phyloP scores from a whole-genome alignment of 2,797 vertebrate species.

The Neopelma chrysocephalum region DNA sequence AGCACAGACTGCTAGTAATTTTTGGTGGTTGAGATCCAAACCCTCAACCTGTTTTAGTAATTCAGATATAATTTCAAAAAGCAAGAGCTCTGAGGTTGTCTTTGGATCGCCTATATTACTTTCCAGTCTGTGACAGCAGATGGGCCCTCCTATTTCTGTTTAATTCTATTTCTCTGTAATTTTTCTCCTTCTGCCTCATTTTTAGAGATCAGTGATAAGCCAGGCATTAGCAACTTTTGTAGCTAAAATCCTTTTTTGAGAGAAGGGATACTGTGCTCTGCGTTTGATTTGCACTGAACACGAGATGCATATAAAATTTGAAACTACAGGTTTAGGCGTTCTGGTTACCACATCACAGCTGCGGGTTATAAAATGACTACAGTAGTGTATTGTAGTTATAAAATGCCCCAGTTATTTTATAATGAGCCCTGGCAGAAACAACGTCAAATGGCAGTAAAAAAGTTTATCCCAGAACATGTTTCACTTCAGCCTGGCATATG shows the following conservation, averaged over 20 bases:
- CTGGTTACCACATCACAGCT: constrained; percentile 28
- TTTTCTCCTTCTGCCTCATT: neutral
- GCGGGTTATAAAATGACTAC: constrained; percentile 48
- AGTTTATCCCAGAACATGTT: constrained; percentile 21
- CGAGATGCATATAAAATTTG: neutral
- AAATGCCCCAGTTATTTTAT: constrained; percentile 62
- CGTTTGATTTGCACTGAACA: neutral
- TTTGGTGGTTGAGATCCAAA: neutral
- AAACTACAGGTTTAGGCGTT: constrained; percentile 1
- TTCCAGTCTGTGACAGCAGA: neutral
- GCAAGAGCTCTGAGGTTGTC: neutral
- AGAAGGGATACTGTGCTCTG: neutral
- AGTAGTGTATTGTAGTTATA: constrained; percentile 64
- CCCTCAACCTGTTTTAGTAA: neutral
- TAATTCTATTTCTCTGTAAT: neutral
- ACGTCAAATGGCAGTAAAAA: constrained; percentile 44
- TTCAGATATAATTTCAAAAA: neutral
- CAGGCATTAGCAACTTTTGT: neutral
- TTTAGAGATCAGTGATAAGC: neutral
- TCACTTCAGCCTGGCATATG: neutral
- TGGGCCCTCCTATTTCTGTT: neutral
- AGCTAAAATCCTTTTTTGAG: neutral
- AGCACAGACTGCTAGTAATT: neutral
- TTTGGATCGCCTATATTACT: neutral
- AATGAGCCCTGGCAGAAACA: constrained; percentile 54